Conservation (phyloP, 2,888 invertebrate species). For the Chorisops tibialis region DNA sequence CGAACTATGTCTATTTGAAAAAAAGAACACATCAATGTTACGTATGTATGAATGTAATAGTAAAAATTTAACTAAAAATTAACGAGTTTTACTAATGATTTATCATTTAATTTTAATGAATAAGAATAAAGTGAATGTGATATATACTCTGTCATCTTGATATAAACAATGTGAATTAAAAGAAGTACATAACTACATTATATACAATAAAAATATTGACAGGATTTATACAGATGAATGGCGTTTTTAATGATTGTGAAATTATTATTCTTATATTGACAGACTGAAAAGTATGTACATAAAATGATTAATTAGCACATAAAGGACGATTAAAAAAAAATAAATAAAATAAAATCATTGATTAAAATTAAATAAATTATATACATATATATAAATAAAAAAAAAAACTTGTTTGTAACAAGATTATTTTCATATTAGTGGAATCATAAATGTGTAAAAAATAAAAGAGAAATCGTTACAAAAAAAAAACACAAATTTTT, state of each 20-base stretch:
- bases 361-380: not conserved
- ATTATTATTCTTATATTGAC: constrained; percentile 14
- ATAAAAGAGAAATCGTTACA: constrained; percentile 24
- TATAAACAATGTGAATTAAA: not conserved
- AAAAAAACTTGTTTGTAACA: constrained; percentile 18
- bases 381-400: not conserved
- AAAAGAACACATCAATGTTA: not conserved
- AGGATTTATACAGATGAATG: constrained; percentile 9
- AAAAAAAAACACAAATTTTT: too few relatives aligned
- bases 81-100: not conserved
- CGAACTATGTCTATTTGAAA: too few relatives aligned
- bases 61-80: not conserved
- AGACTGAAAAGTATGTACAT: constrained; percentile 9
- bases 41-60: not conserved
- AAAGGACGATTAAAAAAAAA: too few relatives aligned
- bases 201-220: constrained; percentile 21
- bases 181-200: not conserved
- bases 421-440: constrained; percentile 19
- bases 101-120: constrained; percentile 15
- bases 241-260: constrained; percentile 11
- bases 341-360: not conserved
- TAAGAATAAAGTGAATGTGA: constrained; percentile 23
- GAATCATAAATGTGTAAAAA: constrained; percentile 16
- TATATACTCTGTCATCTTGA: constrained; percentile 20
- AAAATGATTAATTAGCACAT: too few relatives aligned